Evolutionary conservation across 2,888 invertebrate genomes (phyloP).

Genomic region (Falcaria lacertinaria): DNA sequence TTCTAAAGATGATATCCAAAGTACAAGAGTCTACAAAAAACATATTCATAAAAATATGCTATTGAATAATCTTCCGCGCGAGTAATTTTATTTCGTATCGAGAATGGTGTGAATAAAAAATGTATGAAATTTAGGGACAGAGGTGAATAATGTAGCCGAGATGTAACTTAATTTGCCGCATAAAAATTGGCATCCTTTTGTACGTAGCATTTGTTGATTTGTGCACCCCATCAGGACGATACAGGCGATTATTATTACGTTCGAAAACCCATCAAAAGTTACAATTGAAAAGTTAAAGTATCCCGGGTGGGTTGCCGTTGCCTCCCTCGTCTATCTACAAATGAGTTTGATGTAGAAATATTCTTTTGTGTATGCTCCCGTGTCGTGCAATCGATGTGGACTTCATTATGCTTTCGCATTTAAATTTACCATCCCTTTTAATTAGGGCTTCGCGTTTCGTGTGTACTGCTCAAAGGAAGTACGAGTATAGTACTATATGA

Average conservation of each 20-base stretch:
- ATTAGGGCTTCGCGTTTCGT: background rate
- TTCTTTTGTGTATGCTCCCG: slow-evolving; percentile 63
- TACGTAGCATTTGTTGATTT: slow-evolving; percentile 60
- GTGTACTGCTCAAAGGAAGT: no score
- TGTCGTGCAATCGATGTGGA: slow-evolving; percentile 34
- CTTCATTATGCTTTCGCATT: slow-evolving; percentile 32
- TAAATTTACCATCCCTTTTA: slow-evolving; percentile 4
- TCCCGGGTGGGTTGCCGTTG: slow-evolving; percentile 65
- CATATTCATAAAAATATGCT: background rate
- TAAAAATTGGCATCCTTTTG: slow-evolving; percentile 77
- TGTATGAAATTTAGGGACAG: slow-evolving; percentile 46
- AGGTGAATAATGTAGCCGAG: slow-evolving; percentile 58
- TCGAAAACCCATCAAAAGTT: slow-evolving; percentile 80
- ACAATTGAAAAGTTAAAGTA: slow-evolving; percentile 80
- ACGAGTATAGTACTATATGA: no score
- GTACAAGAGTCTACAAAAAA: no score
- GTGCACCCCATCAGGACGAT: slow-evolving; percentile 67
- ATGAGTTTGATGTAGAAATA: slow-evolving; percentile 71
- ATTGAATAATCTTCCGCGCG: slow-evolving; percentile 8
- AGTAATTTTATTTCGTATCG: slow-evolving; percentile 19
- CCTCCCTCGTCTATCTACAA: slow-evolving; percentile 65
- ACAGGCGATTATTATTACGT: slow-evolving; percentile 76
- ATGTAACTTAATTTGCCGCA: slow-evolving; percentile 73
- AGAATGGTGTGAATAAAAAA: slow-evolving; percentile 43
- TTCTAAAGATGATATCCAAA: no score